phyloP scores from a whole-genome alignment of 2,888 invertebrate species.

The Ectemnius continuus region DNA sequence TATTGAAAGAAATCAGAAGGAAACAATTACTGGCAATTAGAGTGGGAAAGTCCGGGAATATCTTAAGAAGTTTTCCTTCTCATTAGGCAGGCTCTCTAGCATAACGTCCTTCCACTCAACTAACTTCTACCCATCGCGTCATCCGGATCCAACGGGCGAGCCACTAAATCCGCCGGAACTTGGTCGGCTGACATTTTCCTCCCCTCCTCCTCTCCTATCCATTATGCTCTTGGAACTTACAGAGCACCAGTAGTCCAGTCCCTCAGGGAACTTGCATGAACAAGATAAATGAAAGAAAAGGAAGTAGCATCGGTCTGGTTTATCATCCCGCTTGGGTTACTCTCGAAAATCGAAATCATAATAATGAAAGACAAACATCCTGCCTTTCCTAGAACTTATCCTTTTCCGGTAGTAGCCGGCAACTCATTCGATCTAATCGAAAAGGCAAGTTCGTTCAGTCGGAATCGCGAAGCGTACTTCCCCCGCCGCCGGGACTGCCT shows the following conservation, averaged over 20 bases:
- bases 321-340: background rate
- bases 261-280: no score
- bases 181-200: background rate
- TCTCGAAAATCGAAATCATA: conserved; percentile 8
- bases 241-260: no score
- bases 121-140: no score
- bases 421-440: background rate
- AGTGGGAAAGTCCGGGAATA: conserved; percentile 2
- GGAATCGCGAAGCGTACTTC: no score
- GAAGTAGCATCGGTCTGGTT: no score
- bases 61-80: background rate
- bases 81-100: background rate
- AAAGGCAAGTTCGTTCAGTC: background rate
- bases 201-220: conserved; percentile 1
- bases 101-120: no score
- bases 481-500: no score
- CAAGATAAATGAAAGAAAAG: no score
- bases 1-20: background rate
- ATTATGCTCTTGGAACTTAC: background rate
- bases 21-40: background rate
- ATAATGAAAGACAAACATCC: conserved; percentile 32
- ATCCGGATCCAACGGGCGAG: no score
- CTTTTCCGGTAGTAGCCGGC: background rate
- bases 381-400: background rate
- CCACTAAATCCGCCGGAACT: no score